phyloP scores from a whole-genome alignment of 2,113 vertebrate genomes.

The Nannospalax galili region DNA sequence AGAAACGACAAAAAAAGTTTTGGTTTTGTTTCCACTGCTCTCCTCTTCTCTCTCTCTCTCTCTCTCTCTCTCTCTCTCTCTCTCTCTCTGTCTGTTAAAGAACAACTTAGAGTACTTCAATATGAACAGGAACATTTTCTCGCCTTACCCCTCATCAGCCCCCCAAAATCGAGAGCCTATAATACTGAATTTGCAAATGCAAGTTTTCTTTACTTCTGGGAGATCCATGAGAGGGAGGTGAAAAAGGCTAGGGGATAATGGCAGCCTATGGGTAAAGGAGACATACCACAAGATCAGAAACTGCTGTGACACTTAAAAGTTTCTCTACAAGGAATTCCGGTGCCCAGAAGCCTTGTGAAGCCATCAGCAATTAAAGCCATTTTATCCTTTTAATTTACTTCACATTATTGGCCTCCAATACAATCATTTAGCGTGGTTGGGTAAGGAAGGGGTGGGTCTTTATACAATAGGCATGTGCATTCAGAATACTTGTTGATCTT shows the following conservation, averaged over 20 bases:
- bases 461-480: conserved; percentile 59
- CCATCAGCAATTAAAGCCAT: conserved; percentile 77
- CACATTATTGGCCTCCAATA: conserved; percentile 73
- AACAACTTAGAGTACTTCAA: conserved; percentile 19
- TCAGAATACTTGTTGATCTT: conserved; percentile 68
- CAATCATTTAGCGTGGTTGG: conserved; percentile 61
- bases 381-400: conserved; percentile 78
- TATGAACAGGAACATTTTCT: conserved; percentile 62
- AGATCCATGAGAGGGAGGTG: neutral
- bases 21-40: neutral
- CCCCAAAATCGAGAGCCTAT: conserved; percentile 51
- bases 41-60: neutral
- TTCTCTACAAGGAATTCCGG: conserved; percentile 76
- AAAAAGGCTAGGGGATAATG: conserved; percentile 60
- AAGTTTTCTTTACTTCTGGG: conserved; percentile 54
- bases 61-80: too few relatives aligned
- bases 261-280: conserved; percentile 63
- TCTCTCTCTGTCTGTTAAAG: too few relatives aligned
- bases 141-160: neutral
- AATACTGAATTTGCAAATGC: conserved; percentile 58
- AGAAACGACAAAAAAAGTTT: conserved; percentile 6
- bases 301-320: conserved; percentile 66
- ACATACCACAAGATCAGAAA: conserved; percentile 77
- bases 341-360: conserved; percentile 73
- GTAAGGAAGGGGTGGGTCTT: conserved; percentile 36